phyloP scores from a whole-genome alignment of 2,888 invertebrate species.

The Polyploca ridens region DNA sequence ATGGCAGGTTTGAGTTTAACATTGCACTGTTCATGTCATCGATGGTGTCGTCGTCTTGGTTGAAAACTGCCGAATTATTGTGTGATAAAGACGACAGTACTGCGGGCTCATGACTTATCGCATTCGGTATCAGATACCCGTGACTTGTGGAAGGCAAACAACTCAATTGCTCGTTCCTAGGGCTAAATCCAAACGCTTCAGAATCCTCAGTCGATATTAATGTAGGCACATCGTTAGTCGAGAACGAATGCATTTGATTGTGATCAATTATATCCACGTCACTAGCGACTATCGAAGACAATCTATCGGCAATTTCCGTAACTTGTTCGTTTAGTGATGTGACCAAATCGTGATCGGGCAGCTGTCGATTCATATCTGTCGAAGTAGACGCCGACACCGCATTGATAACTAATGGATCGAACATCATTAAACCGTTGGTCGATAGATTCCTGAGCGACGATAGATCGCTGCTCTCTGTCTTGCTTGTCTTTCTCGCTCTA shows the following conservation, averaged over 20 bases:
- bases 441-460: constrained; percentile 75
- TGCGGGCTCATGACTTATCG: constrained; percentile 83
- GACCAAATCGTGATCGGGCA: constrained; percentile 76
- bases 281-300: constrained; percentile 70
- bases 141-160: constrained; percentile 86
- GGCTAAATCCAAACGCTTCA: constrained; percentile 57
- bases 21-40: constrained; percentile 53
- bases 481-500: constrained; percentile 66
- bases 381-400: constrained; percentile 64
- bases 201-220: constrained; percentile 62
- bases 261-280: constrained; percentile 69
- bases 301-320: constrained; percentile 76
- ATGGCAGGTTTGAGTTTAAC: constrained; percentile 62
- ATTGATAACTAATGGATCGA: constrained; percentile 78
- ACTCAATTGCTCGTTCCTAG: constrained; percentile 72
- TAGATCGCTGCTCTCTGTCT: constrained; percentile 65
- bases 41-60: constrained; percentile 63
- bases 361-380: constrained; percentile 56
- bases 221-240: constrained; percentile 74
- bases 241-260: constrained; percentile 71
- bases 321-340: constrained; percentile 81
- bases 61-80: constrained; percentile 76
- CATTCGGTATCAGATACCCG: constrained; percentile 86
- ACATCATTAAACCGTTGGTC: constrained; percentile 79
- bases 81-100: constrained; percentile 82